Conservation (phyloP, 2,797 vertebrate species). For the Momotus momota region DNA sequence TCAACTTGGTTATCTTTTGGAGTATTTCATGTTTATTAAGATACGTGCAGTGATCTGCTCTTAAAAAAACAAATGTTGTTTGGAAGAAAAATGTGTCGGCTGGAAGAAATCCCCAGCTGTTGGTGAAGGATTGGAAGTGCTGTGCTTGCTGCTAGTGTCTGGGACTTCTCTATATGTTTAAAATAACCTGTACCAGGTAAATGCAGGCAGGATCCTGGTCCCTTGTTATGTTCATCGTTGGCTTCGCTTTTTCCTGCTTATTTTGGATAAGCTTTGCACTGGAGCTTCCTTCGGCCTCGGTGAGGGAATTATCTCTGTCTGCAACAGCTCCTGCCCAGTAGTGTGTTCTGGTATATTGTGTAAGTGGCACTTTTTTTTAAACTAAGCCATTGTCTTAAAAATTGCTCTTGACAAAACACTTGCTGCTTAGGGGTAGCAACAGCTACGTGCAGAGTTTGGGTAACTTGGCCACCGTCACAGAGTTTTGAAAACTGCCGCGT, state of each 20-base stretch:
- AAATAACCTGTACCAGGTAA: neutral
- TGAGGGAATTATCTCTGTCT: neutral
- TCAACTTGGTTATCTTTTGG: neutral
- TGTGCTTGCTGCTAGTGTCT: neutral
- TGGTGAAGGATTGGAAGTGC: neutral
- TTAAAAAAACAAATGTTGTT: neutral
- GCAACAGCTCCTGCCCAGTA: fast-evolving
- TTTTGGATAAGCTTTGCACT: neutral
- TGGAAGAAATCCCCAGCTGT: neutral
- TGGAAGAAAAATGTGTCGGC: neutral
- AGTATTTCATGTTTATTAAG: neutral
- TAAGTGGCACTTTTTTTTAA: neutral
- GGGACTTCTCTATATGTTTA: neutral
- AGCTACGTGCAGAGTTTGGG: neutral
- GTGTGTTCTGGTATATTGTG: neutral
- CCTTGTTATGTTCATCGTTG: neutral
- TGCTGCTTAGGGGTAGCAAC: fast-evolving
- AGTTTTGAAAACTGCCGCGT: neutral
- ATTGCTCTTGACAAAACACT: neutral
- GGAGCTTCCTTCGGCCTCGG: neutral
- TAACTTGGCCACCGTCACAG: neutral
- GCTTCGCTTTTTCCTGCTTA: neutral
- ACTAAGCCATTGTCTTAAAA: neutral
- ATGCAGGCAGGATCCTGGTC: neutral
- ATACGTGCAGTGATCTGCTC: fast-evolving